Conservation (phyloP, 2,113 vertebrate species). For the Excalfactoria chinensis region DNA sequence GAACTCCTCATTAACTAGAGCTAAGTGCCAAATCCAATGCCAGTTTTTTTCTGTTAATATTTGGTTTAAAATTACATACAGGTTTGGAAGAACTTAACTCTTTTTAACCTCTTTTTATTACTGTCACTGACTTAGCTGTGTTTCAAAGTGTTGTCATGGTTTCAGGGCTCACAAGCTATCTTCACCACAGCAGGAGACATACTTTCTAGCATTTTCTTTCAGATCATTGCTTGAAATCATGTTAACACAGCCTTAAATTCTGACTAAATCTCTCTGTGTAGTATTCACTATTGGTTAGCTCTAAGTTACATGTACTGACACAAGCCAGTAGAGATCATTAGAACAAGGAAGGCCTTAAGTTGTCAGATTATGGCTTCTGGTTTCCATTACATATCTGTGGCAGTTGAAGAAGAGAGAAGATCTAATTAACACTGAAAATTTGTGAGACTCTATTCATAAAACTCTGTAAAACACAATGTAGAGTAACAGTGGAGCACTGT, state of each 20-base stretch:
- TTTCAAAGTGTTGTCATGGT: slow-evolving; percentile 65
- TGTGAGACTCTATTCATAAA: not conserved
- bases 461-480: not conserved
- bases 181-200: slow-evolving; percentile 23
- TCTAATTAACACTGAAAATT: not conserved
- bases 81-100: slow-evolving; percentile 69
- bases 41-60: slow-evolving; percentile 76
- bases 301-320: not conserved
- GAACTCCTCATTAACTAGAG: slow-evolving; percentile 64
- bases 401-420: not conserved
- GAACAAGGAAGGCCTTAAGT: not conserved
- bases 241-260: not conserved
- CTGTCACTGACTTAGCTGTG: slow-evolving; percentile 65
- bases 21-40: slow-evolving; percentile 73
- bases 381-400: not conserved
- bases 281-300: not conserved
- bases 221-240: not conserved
- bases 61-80: slow-evolving; percentile 80
- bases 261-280: not conserved
- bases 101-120: slow-evolving; percentile 74
- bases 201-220: not conserved
- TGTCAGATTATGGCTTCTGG: not conserved
- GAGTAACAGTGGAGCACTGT: fast-evolving
- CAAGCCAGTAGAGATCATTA: not conserved
- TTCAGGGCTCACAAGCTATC: slow-evolving; percentile 37